Conservation (phyloP, 2,888 invertebrate species). For the Apeira syringaria region DNA sequence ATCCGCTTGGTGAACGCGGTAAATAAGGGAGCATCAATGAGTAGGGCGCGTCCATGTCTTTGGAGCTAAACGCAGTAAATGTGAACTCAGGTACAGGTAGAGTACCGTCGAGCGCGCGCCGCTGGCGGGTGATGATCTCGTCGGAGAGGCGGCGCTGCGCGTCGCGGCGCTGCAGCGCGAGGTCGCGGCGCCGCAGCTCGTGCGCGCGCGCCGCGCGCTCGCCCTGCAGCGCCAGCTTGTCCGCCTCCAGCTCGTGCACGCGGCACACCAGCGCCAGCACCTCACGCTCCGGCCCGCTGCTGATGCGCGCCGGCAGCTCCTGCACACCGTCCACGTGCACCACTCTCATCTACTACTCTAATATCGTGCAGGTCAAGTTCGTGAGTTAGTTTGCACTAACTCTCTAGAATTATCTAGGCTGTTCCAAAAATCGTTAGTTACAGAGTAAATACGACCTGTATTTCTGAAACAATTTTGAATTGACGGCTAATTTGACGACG, state of each 20-base stretch:
- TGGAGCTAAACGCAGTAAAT: no score
- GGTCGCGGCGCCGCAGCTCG: slow-evolving; percentile 92
- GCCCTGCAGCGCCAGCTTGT: slow-evolving; percentile 96
- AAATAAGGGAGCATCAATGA: no score
- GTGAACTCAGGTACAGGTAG: not conserved
- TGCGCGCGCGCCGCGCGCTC: slow-evolving; percentile 93
- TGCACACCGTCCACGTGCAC: slow-evolving; percentile 48
- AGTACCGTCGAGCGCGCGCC: slow-evolving; percentile 92
- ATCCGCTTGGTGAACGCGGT: no score
- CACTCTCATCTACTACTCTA: no score
- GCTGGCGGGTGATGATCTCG: slow-evolving; percentile 95
- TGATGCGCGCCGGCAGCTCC: slow-evolving; percentile 93
- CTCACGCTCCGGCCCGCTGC: slow-evolving; percentile 95
- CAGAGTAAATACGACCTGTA: no score
- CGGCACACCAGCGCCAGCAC: slow-evolving; percentile 93
- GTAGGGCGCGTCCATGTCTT: no score
- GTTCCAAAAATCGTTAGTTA: no score
- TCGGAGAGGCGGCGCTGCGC: slow-evolving; percentile 94
- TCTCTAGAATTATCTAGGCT: no score
- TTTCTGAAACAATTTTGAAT: no score
- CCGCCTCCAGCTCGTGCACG: slow-evolving; percentile 97
- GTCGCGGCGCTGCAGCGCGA: slow-evolving; percentile 92
- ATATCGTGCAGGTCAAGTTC: no score
- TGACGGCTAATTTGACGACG: no score
- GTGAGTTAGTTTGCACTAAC: no score